Evolutionary conservation across 2,797 vertebrate species (phyloP).

Genomic region (Cynopterus sphinx): DNA sequence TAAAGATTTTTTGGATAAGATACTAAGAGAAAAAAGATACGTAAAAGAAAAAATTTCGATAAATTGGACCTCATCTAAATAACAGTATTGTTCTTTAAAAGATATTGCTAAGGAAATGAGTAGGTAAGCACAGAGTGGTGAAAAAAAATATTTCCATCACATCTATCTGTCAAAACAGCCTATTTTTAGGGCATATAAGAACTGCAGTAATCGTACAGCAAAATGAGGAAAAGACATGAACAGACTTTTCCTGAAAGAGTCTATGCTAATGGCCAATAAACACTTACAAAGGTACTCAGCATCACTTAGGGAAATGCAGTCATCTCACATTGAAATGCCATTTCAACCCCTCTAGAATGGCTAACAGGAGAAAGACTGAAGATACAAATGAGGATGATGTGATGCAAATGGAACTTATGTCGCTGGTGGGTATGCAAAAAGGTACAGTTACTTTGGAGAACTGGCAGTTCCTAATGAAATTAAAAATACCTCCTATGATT

Average conservation of each 20-base stretch:
- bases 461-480: neutral
- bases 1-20: neutral
- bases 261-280: neutral
- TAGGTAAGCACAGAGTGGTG: neutral
- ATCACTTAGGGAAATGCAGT: neutral
- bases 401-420: neutral
- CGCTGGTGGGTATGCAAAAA: neutral
- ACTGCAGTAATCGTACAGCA: neutral
- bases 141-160: neutral
- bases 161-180: neutral
- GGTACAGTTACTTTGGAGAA: neutral
- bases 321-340: neutral
- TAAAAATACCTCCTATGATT: neutral
- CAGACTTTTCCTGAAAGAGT: neutral
- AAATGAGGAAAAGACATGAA: neutral
- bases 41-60: neutral
- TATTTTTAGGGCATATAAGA: neutral
- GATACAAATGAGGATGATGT: neutral
- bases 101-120: neutral
- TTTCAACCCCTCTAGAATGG: neutral
- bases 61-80: neutral
- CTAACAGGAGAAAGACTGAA: neutral
- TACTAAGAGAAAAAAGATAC: neutral
- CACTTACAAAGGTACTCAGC: neutral
- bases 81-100: neutral